phyloP scores from a whole-genome alignment of 1,140 invertebrate genomes.

The Aradophagus sp. region DNA sequence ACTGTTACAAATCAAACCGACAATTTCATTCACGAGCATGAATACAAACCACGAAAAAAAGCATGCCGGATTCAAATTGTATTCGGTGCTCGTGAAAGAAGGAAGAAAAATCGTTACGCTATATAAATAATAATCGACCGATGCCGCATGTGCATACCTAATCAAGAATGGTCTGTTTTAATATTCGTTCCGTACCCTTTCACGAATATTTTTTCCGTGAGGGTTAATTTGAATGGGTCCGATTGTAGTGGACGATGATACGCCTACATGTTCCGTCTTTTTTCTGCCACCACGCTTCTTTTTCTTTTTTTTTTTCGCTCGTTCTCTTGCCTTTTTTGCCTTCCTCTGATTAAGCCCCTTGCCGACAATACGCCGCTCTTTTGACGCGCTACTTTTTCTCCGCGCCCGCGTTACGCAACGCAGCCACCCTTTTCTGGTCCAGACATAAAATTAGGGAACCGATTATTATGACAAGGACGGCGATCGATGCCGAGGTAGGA shows the following conservation, averaged over 20 bases:
- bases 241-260: slow-evolving; percentile 59
- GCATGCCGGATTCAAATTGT: slow-evolving; percentile 14
- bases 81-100: slow-evolving; percentile 2
- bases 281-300: slow-evolving; percentile 15
- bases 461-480: slow-evolving; percentile 57
- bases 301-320: not conserved
- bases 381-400: slow-evolving; percentile 54
- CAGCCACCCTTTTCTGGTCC: slow-evolving; percentile 52
- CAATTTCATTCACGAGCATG: too few species aligned
- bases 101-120: slow-evolving; percentile 63
- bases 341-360: slow-evolving; percentile 52
- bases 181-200: slow-evolving; percentile 62
- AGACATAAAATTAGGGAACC: slow-evolving; percentile 57
- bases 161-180: slow-evolving; percentile 66
- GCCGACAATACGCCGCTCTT: slow-evolving; percentile 47
- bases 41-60: too few species aligned
- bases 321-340: not conserved
- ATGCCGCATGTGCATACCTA: slow-evolving; percentile 67
- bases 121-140: slow-evolving; percentile 68
- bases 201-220: slow-evolving; percentile 64
- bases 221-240: slow-evolving; percentile 74
- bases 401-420: slow-evolving; percentile 49
- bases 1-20: too few species aligned
- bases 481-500: slow-evolving; percentile 54
- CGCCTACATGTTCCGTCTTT: slow-evolving; percentile 64